Evolutionary conservation across 2,888 invertebrate genomes (phyloP).

Genomic region (Catocala sponsa): DNA sequence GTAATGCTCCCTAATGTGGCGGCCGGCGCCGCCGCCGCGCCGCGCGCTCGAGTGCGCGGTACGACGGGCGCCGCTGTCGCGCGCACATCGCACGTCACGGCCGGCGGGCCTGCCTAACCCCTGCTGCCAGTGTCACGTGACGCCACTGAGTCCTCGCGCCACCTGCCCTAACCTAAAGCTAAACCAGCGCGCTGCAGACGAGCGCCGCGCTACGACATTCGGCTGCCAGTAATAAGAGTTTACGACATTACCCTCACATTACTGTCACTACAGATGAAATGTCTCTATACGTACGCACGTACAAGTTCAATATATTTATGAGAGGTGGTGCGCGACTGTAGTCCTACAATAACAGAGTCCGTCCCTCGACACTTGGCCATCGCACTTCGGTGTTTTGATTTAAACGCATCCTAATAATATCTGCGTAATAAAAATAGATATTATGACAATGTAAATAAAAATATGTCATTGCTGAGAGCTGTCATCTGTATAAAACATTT

Average conservation of each 20-base stretch:
- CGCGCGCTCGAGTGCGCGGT: not conserved
- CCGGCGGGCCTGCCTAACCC: not conserved
- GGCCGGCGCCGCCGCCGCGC: not conserved
- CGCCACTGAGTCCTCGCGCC: not conserved
- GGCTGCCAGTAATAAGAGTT: constrained; percentile 16
- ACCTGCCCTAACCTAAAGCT: not conserved
- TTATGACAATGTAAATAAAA: no score
- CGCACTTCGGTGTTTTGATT: not conserved
- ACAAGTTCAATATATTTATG: not conserved
- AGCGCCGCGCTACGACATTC: not conserved
- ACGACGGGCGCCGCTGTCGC: not conserved
- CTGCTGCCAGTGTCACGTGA: not conserved
- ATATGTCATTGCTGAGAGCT: no score
- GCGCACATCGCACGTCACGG: not conserved
- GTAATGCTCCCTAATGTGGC: not conserved
- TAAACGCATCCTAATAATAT: not conserved
- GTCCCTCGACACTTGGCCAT: not conserved
- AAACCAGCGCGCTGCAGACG: not conserved
- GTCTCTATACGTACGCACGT: not conserved
- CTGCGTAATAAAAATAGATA: not conserved
- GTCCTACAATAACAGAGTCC: no score
- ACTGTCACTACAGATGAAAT: constrained; percentile 5
- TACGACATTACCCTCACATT: constrained; percentile 24
- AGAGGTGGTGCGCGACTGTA: not conserved
- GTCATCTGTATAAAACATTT: no score